Conservation (phyloP, 1,140 invertebrate species). For the Drosophila nebulosa region DNA sequence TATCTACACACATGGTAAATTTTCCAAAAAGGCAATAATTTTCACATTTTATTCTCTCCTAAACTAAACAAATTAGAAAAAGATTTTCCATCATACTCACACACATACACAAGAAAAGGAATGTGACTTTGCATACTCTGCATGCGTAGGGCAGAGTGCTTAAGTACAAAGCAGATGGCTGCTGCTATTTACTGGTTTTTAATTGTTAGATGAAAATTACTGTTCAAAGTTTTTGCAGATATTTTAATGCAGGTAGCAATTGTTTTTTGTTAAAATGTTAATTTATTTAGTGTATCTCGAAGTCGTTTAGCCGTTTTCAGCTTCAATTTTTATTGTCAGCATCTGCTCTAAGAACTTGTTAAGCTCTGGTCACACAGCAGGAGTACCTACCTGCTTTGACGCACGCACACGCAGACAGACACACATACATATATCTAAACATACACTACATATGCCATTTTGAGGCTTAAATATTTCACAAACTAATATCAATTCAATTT, state of each 20-base stretch:
- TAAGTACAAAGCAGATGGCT: too few species aligned
- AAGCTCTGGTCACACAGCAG: constrained; percentile 4
- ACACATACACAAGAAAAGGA: background rate
- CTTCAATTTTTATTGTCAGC: background rate
- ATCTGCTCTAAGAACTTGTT: background rate
- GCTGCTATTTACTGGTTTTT: background rate
- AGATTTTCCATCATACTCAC: background rate
- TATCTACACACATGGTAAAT: background rate
- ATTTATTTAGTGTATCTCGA: background rate
- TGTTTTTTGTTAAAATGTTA: background rate
- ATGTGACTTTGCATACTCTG: background rate
- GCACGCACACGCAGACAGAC: constrained; percentile 5
- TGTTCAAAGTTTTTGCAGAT: too few species aligned
- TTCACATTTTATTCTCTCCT: constrained; percentile 25
- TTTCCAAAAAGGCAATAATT: constrained; percentile 18
- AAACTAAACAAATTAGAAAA: constrained; percentile 33
- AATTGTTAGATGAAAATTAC: too few species aligned
- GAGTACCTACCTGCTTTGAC: constrained; percentile 5
- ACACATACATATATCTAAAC: constrained; percentile 4
- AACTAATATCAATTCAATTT: constrained; percentile 77
- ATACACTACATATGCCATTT: constrained; percentile 11
- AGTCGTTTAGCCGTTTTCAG: background rate
- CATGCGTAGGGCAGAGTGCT: background rate
- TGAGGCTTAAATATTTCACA: constrained; percentile 58
- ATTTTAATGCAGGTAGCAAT: background rate